Evolutionary conservation across 1,140 invertebrate genomes (phyloP), one percentile per base, ranked within the genome.

Genomic region (Leptinotarsa lineolata): DNA sequence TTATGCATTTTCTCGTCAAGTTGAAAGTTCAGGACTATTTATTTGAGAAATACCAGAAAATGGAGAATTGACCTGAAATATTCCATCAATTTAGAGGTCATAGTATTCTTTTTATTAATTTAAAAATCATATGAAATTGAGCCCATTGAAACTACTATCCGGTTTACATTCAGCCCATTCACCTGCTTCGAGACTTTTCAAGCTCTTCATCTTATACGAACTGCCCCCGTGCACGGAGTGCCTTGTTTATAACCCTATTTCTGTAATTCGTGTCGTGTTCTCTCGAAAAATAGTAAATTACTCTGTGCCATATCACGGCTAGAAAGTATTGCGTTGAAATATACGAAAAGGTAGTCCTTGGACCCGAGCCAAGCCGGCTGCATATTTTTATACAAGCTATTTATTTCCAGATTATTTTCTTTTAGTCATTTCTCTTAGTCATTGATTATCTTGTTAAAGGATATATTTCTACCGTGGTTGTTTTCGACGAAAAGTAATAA

Each of bases 321-420:
- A 18, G 48, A 54, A 54, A 54, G 48, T 54, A 54, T 54, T 3
- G 3, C n/a, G 48, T 54, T n/a, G 48, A 54, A 54, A 54, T 54
- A 18, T 54, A n/a, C 16, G 48, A 54, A 54, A 54, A 54, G 3
- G 48, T 54, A 13, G 13, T 12, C 48, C 48, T 54, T 54, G 48
- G 48, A 54, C 48, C 15, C 15, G 15, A 16, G 48, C 48, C 48
- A 54, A 54, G 48, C 48, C 48, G 48, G 48, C 16, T 54, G 48
- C 48, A 54, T 54, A 54, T 54, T 54, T 54, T 54, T 54, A 54
- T 54, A 54, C 48, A 18, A 54, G 48, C 48, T 54, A 54, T 54
- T 54, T 54, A 54, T 54, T 54, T 18, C 48, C 48, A 54, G 48
- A 54, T 54, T 54, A 54, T 54, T 54, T 54, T 54, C 48, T 54